These are phyloP conservation scores for Myiozetetes cayanensis DNA, from an alignment of 2,113 vertebrate genomes.

Conservation along the genomic window DNA sequence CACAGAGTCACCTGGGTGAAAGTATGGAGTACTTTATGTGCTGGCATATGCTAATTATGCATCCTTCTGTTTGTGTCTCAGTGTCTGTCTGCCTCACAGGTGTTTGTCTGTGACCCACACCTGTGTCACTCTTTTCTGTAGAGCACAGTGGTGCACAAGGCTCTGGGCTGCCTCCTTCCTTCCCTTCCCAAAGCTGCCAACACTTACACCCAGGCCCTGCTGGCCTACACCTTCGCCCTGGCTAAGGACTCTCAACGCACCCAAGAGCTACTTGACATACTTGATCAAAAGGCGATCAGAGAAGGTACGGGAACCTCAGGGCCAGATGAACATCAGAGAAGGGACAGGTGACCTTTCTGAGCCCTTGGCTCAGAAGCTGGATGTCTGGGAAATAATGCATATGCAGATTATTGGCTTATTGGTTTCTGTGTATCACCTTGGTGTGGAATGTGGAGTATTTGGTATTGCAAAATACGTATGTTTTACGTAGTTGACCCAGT, in stretches of 20 bases:
- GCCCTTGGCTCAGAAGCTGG: neutral
- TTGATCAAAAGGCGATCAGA: slow-evolving; percentile 52
- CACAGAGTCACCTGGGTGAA: neutral
- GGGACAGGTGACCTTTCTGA: neutral
- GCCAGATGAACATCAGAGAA: neutral
- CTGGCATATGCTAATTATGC: neutral
- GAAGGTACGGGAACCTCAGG: neutral
- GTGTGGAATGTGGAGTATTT: neutral
- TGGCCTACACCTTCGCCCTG: slow-evolving; percentile 87
- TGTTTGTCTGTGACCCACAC: neutral
- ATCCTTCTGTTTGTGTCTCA: neutral
- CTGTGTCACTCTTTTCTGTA: neutral
- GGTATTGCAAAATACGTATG: neutral
- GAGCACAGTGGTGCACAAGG: slow-evolving; percentile 67
- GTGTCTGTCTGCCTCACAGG: neutral
- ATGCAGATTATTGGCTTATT: neutral
- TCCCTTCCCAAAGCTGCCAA: slow-evolving; percentile 47
- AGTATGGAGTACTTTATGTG: neutral
- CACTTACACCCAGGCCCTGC: slow-evolving; percentile 78
- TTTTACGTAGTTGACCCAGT: neutral
- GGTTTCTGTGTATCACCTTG: neutral
- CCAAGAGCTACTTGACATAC: slow-evolving; percentile 2
- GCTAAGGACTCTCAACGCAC: slow-evolving; percentile 54
- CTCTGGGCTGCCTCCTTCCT: slow-evolving; percentile 75
- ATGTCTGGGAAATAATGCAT: neutral